Percentiles rank a stretch among this genome's conserved stretches.
Evolutionary conservation across 2,113 vertebrate genomes (phyloP).

Genomic region (Antechinus flavipes): DNA sequence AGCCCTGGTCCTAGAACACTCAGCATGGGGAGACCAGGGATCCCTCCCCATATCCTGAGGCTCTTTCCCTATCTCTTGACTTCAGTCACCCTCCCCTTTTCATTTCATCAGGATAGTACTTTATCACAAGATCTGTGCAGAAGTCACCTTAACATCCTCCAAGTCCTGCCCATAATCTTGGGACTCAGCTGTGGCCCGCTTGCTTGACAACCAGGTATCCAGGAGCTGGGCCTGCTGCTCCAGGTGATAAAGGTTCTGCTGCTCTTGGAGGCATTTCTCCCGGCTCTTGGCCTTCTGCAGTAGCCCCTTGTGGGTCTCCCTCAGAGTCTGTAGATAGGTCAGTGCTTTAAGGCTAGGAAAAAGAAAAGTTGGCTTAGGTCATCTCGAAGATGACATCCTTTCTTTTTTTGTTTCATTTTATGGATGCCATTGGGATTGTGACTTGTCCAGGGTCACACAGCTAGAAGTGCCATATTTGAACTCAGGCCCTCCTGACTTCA

Average conservation of each 20-base stretch:
- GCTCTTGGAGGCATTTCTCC: constrained; percentile 83
- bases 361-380: constrained; percentile 57
- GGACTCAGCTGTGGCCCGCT: constrained; percentile 84
- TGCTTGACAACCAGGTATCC: constrained; percentile 88
- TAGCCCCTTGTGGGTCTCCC: constrained; percentile 82
- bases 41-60: background rate
- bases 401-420: background rate
- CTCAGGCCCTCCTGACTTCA: background rate
- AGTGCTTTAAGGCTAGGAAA: constrained; percentile 77
- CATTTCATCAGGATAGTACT: background rate
- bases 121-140: background rate
- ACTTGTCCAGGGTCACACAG: background rate
- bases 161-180: constrained; percentile 91
- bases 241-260: constrained; percentile 88
- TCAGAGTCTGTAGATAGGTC: constrained; percentile 81
- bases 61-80: background rate
- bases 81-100: background rate
- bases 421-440: background rate
- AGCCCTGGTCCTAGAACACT: background rate
- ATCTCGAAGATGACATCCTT: constrained; percentile 57
- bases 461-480: background rate
- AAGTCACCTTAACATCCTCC: constrained; percentile 88
- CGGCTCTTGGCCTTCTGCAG: constrained; percentile 81
- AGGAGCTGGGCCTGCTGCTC: constrained; percentile 89
- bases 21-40: background rate